A percentile compares a stretch with the other conserved stretches of the same genome.
phyloP scores from a whole-genome alignment of 2,113 vertebrate genomes.

The Trematomus loennbergii region DNA sequence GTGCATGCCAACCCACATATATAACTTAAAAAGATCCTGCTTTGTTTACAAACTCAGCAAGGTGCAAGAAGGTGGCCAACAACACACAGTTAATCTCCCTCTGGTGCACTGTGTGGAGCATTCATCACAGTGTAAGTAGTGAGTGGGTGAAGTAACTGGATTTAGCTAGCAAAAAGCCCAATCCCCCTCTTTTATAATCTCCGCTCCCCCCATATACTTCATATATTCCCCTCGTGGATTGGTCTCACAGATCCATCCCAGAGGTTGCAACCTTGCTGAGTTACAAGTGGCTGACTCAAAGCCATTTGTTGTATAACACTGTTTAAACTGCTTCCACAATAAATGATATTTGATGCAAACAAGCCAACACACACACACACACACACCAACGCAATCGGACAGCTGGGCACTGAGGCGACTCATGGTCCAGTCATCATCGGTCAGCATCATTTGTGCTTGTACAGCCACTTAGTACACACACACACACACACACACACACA shows the following conservation, averaged over 20 bases:
- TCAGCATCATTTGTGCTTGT: constrained; percentile 61
- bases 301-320: constrained; percentile 64
- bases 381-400: constrained; percentile 32
- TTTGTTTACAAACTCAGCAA: constrained; percentile 13
- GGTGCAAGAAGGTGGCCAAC: constrained; percentile 16
- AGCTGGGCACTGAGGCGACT: constrained; percentile 62
- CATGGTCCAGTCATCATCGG: constrained; percentile 60
- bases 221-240: constrained; percentile 8
- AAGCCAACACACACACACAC: constrained; percentile 39
- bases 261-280: constrained; percentile 62
- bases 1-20: too few species aligned
- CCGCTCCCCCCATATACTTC: constrained; percentile 23
- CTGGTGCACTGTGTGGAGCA: constrained; percentile 40
- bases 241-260: constrained; percentile 47
- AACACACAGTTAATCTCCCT: constrained; percentile 53
- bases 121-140: constrained; percentile 55
- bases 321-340: constrained; percentile 52
- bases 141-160: constrained; percentile 35
- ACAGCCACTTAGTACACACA: constrained; percentile 12
- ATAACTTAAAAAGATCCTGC: background rate
- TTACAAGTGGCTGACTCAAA: constrained; percentile 62
- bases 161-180: constrained; percentile 21
- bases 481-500: background rate
- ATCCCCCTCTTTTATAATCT: constrained; percentile 47
- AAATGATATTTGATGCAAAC: constrained; percentile 60